A percentile compares a stretch with the other conserved stretches of the same genome.
These are phyloP conservation scores for Cheiracanthium punctorium DNA, from an alignment of 2,888 invertebrate species.

Conservation along the genomic window DNA sequence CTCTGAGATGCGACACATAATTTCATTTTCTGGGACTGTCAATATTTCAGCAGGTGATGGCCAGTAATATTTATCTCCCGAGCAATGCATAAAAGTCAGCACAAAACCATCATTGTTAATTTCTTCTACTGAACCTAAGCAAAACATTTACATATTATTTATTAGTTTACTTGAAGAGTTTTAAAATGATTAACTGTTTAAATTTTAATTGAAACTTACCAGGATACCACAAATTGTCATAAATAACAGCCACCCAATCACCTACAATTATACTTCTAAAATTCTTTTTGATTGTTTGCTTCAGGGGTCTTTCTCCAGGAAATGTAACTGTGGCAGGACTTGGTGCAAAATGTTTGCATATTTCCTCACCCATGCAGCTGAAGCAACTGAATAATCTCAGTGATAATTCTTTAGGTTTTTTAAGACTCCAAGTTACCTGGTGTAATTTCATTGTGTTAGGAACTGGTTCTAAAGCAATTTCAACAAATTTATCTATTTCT, in stretches of 20 bases:
- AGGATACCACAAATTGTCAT: too few relatives aligned
- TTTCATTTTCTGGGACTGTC: not conserved
- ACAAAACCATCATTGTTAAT: slow-evolving; percentile 17
- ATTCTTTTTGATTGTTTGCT: too few relatives aligned
- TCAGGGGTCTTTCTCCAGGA: not conserved
- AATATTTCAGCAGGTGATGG: not conserved
- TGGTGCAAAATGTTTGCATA: not conserved
- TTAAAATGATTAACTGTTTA: not conserved
- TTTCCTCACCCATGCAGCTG: not conserved
- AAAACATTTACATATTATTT: too few relatives aligned
- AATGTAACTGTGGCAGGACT: not conserved
- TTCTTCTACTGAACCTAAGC: not conserved
- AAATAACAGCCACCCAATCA: too few relatives aligned
- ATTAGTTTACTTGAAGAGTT: not conserved
- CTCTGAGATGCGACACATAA: not conserved
- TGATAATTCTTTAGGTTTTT: not conserved
- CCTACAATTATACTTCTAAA: too few relatives aligned
- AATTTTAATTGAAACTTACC: too few relatives aligned
- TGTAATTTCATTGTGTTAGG: slow-evolving; percentile 1
- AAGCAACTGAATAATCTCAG: not conserved
- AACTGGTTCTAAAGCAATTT: not conserved
- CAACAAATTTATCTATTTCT: not conserved
- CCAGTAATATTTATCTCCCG: not conserved
- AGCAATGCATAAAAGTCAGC: slow-evolving; percentile 4
- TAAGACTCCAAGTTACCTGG: not conserved